Base-by-base conservation (phyloP, 1,140 invertebrate genomes). In the Kradibia gibbosae region DNA sequence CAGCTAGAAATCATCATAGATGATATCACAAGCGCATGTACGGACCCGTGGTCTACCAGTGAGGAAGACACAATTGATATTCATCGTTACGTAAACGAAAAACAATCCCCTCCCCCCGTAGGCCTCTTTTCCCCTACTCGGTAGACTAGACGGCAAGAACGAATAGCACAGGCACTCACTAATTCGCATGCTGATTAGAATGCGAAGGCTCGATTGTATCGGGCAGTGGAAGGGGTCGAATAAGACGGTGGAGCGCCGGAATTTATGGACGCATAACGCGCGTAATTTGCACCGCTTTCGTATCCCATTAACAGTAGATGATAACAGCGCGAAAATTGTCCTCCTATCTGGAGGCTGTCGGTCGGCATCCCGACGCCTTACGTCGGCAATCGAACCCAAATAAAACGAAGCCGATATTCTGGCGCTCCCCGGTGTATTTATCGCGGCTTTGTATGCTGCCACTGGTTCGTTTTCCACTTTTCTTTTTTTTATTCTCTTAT, bases 341-440 rank as follows among this genome's bases (percentile, higher is more conserved):
- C 57, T 65, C 60, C 11, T 50, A 62, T 65, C 75, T 57, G 48
- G 31, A 25, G 60, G 25, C 57, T 77, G 25, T 77, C 75, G 36
- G 39, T 65, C 60, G 65, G 50, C 34, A 55, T 42, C 74, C 55
- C 36, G 48, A 28, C 20, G 22, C 22, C 31, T 62, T 74, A 48
- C 53, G 1, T 65, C 31, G 62, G 4, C 36, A 36, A 65, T 65
- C 62, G 34, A 11, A 1, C 2, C 15, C 34, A 34, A 65, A 65
- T 15, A 28, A 31, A 65, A 65, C 31, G 2, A 15, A 1, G 31
- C 34, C 25, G 55, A 57, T 25, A 57, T 57, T 57, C 55, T 57
- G 55, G n/a, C 25, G 22, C 55, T 39, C 17, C 13, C 62, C 17
- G 31, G 0, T 11, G 17, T n/a, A n/a, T 25, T 72, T 50, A 48